Conservation (phyloP, 2,888 invertebrate species). For the Ormyrus pomaceus region DNA sequence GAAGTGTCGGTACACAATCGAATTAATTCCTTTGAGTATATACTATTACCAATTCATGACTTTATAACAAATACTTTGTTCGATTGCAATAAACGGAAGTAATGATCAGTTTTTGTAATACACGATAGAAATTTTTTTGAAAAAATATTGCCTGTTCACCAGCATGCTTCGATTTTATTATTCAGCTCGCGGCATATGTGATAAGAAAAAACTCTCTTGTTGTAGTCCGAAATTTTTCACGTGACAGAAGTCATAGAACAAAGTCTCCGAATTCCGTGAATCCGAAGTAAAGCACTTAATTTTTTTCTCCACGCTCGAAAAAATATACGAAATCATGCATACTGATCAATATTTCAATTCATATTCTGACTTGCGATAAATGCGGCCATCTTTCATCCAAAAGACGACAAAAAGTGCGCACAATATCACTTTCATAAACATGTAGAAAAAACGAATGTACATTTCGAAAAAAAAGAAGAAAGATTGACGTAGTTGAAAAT, state of each 20-base stretch:
- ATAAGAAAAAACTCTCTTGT: not conserved
- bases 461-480: slow-evolving; percentile 31
- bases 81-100: not conserved
- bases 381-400: slow-evolving; percentile 6
- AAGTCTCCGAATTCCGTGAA: not conserved
- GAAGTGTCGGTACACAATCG: not conserved
- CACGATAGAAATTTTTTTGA: not conserved
- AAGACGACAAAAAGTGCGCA: slow-evolving; percentile 34
- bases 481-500: not conserved
- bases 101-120: not conserved
- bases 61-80: not conserved
- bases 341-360: slow-evolving; percentile 52
- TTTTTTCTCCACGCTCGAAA: slow-evolving; percentile 2
- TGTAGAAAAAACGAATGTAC: slow-evolving; percentile 30
- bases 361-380: slow-evolving; percentile 34
- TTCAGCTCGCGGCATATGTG: not conserved
- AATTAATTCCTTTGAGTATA: slow-evolving; percentile 31
- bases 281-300: not conserved
- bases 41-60: too few relatives aligned
- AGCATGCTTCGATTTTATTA: slow-evolving; percentile 27
- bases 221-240: not conserved
- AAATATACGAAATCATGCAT: slow-evolving; percentile 46
- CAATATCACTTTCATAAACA: slow-evolving; percentile 45
- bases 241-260: slow-evolving; percentile 9
- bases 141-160: not conserved